Base-by-base conservation (phyloP, 1,140 invertebrate genomes). In the Cepaea nemoralis region DNA sequence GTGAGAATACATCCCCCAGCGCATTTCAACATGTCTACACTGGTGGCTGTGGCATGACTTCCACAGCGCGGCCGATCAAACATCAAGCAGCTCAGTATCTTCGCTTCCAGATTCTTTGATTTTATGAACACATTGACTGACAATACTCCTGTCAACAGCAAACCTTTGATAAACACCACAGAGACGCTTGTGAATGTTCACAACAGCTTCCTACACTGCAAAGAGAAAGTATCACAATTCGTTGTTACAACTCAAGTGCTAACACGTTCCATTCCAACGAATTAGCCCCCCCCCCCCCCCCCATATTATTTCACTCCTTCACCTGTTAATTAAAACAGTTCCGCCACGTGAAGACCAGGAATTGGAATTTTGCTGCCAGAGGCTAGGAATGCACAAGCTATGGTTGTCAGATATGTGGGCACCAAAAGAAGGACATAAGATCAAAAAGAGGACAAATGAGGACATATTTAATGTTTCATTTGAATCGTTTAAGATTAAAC, bases 41-140 rank as follows among this genome's bases (percentile, higher is more conserved):
- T 63, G 59, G 59, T 63, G 59, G 59, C n/a, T n/a, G n/a, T n/a
- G n/a, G n/a, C 59, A 63, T n/a, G 59, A 63, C 27, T n/a, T 63
- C n/a, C 59, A 63, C 59, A 63, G n/a, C 59, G 16, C 22, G n/a
- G n/a, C n/a, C n/a, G n/a, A n/a, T n/a, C n/a, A n/a, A n/a, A n/a
- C n/a, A n/a, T n/a, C n/a, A n/a, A n/a, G 59, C 6, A 63, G 59
- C 2, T 63, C 59, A 0, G 59, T 63, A 31, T 63, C n/a, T 63
- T 19, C 59, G 33, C 59, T 31, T 31, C n/a, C n/a, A 14, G 59
- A 63, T 31, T 27, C 27, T 31, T 63, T 63, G 5, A 63, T 31
- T 63, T 27, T 63, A 10, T 31, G n/a, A 63, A 31, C 59, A 2
- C n/a, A 63, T n/a, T 27, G 6, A 63, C 59, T 31, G 5, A 63